Base-by-base conservation (phyloP, 2,888 invertebrate genomes). In the Limnephilus lunatus region DNA sequence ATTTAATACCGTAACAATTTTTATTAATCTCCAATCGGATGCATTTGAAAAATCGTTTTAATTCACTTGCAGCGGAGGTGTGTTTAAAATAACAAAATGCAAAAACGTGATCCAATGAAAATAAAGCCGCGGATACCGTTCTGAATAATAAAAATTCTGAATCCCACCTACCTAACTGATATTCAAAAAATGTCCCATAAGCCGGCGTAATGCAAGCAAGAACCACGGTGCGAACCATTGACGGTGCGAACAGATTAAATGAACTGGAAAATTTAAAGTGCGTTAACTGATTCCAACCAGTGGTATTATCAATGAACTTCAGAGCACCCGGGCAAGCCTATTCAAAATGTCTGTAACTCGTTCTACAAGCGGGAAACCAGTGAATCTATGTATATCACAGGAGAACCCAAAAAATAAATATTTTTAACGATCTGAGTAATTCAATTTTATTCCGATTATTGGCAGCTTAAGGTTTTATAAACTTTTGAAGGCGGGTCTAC, bases 31-130 rank as follows among this genome's bases (percentile, higher is more conserved):
- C 14, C 31, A 3, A 82, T 82, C 32, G 14, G 32, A 32, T 82
- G 82, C 30, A 32, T 7, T 82, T 5, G 1, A 32, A 11, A 15
- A 15, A 32, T 31, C 82, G 32, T 31, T 15, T 82, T 30, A 31
- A 31, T 68, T 32, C 82, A 82, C 32, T 82, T 82, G 7, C 82
- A 82, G 82, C 15, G 31, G 82, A 82, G 30, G 25, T 86, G 44
- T 12, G 44, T 48, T n/a, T 3, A 25, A 86, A 48, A 86, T 86
- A 30, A 86, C 48, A 85, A 85, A n/a, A 53, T 48, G 86, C 53
- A 86, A 44, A 86, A 86, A 44, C 35, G 86, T 48, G 30, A 86
- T 30, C 25, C 19, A 1, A 31, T 82, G 15, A 82, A 82, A 82
- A 82, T 32, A 32, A 82, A 82, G 32, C 44, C 31, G 15, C 53